Percentiles rank a stretch among this genome's conserved stretches.
Evolutionary conservation across 1,140 invertebrate species (phyloP).

Genomic region (Pissodes strobi): DNA sequence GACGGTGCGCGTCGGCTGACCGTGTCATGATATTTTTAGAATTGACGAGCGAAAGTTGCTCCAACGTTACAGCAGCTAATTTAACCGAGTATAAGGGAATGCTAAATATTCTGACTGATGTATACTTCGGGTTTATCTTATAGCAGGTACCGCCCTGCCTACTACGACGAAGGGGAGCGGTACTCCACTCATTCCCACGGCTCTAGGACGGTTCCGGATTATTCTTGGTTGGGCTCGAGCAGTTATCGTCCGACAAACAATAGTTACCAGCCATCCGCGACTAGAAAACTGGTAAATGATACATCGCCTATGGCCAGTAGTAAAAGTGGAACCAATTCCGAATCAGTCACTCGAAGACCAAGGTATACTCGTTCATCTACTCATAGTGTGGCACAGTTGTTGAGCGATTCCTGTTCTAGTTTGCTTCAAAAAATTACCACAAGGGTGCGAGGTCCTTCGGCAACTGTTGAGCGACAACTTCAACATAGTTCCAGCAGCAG

Average conservation of each 20-base stretch:
- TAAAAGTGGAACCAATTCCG: conserved; percentile 44
- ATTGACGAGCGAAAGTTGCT: conserved; percentile 11
- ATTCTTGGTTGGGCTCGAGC: conserved; percentile 26
- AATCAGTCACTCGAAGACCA: conserved; percentile 59
- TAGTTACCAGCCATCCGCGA: conserved; percentile 13
- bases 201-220: conserved; percentile 26
- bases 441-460: conserved; percentile 69
- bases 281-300: conserved; percentile 34
- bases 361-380: conserved; percentile 77
- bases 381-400: conserved; percentile 78
- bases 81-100: conserved; percentile 29
- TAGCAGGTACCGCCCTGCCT: conserved; percentile 44
- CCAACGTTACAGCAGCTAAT: conserved; percentile 16
- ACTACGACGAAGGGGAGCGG: conserved; percentile 42
- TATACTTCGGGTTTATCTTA: conserved; percentile 47
- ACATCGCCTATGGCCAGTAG: conserved; percentile 36
- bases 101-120: conserved; percentile 41
- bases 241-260: conserved; percentile 12
- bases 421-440: conserved; percentile 77
- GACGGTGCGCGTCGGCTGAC: conserved; percentile 26
- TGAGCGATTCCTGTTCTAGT: conserved; percentile 82
- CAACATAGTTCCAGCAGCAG: conserved; percentile 33
- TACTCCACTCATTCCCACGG: conserved; percentile 29
- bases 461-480: conserved; percentile 48
- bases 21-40: conserved; percentile 35